Conservation (phyloP, 2,797 vertebrate genomes). For the Liparis tanakae region DNA sequence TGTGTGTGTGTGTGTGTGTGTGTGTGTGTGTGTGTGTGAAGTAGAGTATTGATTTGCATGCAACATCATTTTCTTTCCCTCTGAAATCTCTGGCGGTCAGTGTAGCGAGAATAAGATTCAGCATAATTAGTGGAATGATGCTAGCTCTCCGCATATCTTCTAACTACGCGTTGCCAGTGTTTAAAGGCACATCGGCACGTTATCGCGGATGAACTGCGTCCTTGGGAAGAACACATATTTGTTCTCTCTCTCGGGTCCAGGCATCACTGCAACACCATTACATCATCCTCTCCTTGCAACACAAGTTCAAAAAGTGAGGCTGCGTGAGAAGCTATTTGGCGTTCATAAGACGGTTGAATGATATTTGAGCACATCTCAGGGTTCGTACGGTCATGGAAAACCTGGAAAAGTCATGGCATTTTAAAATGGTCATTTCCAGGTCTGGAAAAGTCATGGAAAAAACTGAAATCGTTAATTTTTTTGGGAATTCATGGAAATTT, state of each 20-base stretch:
- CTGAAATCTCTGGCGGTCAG: constrained; percentile 37
- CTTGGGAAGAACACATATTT: constrained; percentile 4
- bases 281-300: constrained; percentile 26
- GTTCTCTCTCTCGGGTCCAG: constrained; percentile 15
- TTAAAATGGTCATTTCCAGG: no score
- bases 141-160: constrained; percentile 23
- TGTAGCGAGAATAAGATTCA: constrained; percentile 45
- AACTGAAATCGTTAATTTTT: no score
- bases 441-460: no score
- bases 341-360: no score
- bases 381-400: no score
- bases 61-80: constrained; percentile 52
- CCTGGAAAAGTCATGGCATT: no score
- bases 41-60: constrained; percentile 68
- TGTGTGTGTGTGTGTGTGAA: not conserved
- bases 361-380: no score
- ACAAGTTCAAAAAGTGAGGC: constrained; percentile 17
- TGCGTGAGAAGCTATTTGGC: not conserved
- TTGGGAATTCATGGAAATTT: no score
- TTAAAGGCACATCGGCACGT: constrained; percentile 30
- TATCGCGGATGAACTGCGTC: not conserved
- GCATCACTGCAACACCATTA: constrained; percentile 33
- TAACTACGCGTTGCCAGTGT: constrained; percentile 14
- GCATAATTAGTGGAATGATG: constrained; percentile 44
- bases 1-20: constrained; percentile 41